A percentile compares a stretch with the other conserved stretches of the same genome.
phyloP scores from a whole-genome alignment of 1,140 invertebrate genomes.

The Cotesia typhae region DNA sequence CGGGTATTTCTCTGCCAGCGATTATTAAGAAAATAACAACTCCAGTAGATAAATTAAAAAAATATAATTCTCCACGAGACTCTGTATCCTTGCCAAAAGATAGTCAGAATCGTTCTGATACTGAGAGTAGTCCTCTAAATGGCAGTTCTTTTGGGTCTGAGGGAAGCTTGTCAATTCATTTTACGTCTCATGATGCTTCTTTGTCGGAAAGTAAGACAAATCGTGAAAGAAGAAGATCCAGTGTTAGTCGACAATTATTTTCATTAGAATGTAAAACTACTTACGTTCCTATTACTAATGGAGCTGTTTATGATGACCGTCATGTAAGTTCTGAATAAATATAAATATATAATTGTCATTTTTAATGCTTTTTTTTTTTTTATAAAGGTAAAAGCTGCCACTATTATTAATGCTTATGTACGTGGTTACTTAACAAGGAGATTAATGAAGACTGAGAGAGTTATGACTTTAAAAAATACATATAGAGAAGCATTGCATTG shows the following conservation, averaged over 20 bases:
- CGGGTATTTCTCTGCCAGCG: constrained; percentile 44
- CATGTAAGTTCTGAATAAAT: constrained; percentile 50
- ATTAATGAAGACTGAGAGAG: constrained; percentile 80
- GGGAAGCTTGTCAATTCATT: constrained; percentile 23
- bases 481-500: constrained; percentile 81
- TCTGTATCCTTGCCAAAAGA: constrained; percentile 20
- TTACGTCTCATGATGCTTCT: background rate
- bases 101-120: background rate
- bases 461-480: constrained; percentile 81
- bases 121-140: background rate
- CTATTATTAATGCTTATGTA: constrained; percentile 76
- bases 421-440: constrained; percentile 83
- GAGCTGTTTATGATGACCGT: constrained; percentile 48
- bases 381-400: constrained; percentile 70
- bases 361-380: constrained; percentile 20
- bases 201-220: constrained; percentile 25
- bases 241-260: constrained; percentile 56
- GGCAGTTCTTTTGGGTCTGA: constrained; percentile 30
- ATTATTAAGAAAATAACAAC: constrained; percentile 41
- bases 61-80: background rate
- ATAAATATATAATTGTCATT: background rate
- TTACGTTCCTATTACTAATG: constrained; percentile 47
- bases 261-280: constrained; percentile 50
- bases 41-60: background rate
- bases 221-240: constrained; percentile 42